These are phyloP conservation scores for Coilia nasus DNA, from an alignment of 2,797 vertebrate genomes.

Conservation along the genomic window DNA sequence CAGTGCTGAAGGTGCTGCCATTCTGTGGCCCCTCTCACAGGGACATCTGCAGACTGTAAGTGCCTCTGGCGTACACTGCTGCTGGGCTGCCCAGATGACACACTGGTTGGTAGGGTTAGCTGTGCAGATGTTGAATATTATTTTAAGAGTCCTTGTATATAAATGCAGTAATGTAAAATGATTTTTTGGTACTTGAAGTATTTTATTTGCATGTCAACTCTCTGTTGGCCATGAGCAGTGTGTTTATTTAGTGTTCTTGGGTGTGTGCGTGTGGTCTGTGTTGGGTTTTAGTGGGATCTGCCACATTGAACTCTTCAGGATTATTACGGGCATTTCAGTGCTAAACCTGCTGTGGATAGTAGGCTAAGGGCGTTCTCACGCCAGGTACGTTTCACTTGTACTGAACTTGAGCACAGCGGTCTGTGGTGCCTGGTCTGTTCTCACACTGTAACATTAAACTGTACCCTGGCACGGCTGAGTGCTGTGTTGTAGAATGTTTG, in stretches of 20 bases:
- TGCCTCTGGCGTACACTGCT: conserved; percentile 31
- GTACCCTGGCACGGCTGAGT: too few species aligned
- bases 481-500: too few species aligned
- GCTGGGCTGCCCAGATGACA: not conserved
- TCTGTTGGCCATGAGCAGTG: not conserved
- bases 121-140: not conserved
- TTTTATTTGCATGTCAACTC: not conserved
- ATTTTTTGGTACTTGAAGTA: not conserved
- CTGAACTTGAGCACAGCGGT: too few species aligned
- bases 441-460: too few species aligned
- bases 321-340: not conserved
- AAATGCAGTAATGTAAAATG: not conserved
- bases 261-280: too few species aligned
- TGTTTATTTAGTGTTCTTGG: not conserved
- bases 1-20: conserved; percentile 77
- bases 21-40: conserved; percentile 76
- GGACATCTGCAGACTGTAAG: conserved; percentile 81
- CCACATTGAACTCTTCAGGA: not conserved
- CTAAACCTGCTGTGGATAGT: not conserved
- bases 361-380: not conserved
- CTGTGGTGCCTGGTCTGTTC: too few species aligned
- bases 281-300: not conserved
- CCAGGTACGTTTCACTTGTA: too few species aligned
- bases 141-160: not conserved
- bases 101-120: not conserved